phyloP scores from a whole-genome alignment of 2,113 vertebrate species.

The Bubo bubo region DNA sequence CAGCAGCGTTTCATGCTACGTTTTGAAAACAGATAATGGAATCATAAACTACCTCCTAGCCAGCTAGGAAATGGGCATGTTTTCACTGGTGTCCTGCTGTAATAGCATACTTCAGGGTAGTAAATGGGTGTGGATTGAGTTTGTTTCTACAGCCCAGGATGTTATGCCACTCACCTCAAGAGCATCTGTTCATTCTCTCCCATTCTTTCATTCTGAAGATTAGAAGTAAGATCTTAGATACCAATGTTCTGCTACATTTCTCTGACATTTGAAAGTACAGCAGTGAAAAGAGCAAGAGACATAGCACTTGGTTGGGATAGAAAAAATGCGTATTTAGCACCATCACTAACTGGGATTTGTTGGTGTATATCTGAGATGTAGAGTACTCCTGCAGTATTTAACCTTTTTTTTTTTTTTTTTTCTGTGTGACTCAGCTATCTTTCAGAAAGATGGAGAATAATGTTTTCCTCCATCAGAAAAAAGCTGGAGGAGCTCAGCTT shows the following conservation, averaged over 20 bases:
- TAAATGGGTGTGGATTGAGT: background rate
- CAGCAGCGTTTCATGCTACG: background rate
- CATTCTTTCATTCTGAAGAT: background rate
- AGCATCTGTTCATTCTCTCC: background rate
- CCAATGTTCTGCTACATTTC: background rate
- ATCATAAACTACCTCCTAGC: background rate
- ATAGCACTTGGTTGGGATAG: background rate
- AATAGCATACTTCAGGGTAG: background rate
- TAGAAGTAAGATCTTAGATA: background rate
- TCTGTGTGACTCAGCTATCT: background rate
- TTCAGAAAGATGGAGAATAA: background rate
- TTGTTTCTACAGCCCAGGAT: background rate
- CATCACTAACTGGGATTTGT: background rate
- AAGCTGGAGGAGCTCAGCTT: background rate
- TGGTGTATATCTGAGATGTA: background rate
- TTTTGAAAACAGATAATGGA: background rate
- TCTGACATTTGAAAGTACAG: background rate
- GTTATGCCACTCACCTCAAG: background rate
- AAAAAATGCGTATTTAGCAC: background rate
- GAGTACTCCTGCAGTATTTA: background rate
- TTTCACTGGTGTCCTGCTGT: background rate
- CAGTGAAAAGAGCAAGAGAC: background rate
- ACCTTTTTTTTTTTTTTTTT: background rate
- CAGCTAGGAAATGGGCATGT: background rate
- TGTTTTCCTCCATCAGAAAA: background rate